Evolutionary conservation across 2,888 invertebrate species (phyloP), one percentile per base, ranked within the genome.

Genomic region (Luffia ferchaultella): DNA sequence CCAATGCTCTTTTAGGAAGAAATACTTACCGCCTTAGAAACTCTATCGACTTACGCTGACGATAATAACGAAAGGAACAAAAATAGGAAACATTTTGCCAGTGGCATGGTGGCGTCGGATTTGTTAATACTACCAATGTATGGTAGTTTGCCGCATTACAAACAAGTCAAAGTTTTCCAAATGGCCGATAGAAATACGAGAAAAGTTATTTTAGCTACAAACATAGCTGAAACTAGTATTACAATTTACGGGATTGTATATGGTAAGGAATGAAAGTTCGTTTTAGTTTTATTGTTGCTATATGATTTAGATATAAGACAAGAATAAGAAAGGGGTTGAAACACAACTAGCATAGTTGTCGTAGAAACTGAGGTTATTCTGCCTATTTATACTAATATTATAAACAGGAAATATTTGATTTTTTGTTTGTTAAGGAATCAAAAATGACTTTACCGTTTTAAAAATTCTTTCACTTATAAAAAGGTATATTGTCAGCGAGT

Each of bases 201-300:
- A 20, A 98, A 98, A 77, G 90, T 98, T 18, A 89, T 99, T 0
- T 83, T 98, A 2, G 93, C 98, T 0, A 98, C 98, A 0, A 98
- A 98, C 67, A 93, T 99, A 49, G 98, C 98, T 0, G 98, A 99
- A 76, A 95, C 98, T 0, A 97, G 97, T 1, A 89, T 98, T 16
- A 98, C 98, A 0, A 96, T 98, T 62, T 91, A 93, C 2, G 97
- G 97, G 18, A 90, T 99, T 55, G 91, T 91, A 20, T 96, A 96
- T 73, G 94, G 95, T 95, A 75, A 76, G 69, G 55, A 18, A 48
- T 19, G 30, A 5, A 40, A 9, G 15, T 40, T n/a, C n/a, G n/a
- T n/a, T n/a, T n/a, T n/a, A n/a, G n/a, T n/a, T n/a, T n/a, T n/a
- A n/a, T n/a, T n/a, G n/a, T n/a, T n/a, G n/a, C n/a, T n/a, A n/a